Base-by-base conservation (phyloP, 2,888 invertebrate species). In the Eupithecia subumbrata region DNA sequence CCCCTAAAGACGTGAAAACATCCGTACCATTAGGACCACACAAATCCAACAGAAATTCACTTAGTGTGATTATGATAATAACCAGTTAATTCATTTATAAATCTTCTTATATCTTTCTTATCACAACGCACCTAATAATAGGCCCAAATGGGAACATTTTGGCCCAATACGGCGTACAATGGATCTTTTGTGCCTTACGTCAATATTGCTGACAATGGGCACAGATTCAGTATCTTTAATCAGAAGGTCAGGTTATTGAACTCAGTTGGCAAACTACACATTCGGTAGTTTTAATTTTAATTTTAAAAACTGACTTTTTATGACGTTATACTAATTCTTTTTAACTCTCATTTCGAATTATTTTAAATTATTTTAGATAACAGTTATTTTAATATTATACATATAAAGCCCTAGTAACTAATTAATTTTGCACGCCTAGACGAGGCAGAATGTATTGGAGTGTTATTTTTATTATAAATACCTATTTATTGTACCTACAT, bases 101-200 rank as follows among this genome's bases (percentile, higher is more conserved):
- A 25, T 60, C 60, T 18, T n/a, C 48, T 60, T 60, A 56, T 56
- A 12, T 60, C 60, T 25, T 60, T 67, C 68, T 68, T 68, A 43
- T 25, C 43, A 69, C 72, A 67, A 60, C 25, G 70, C 60, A 60
- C 60, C 22, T 63, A 63, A 63, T 71, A 71, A 69, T 68, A 48
- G 45, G 68, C 45, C 9, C 43, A 69, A 75, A 75, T 75, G 30
- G 72, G 40, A 52, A 69, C 71, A 71, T 71, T 75, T 34, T 60
- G 60, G 48, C 40, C 71, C 75, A 72, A 72, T 72, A 75, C 30
- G 52, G 60, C 68, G 34, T 64, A 75, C 64, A 75, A 75, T 64
- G 68, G 75, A 40, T n/a, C 75, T 72, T 69, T 75, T 75, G 75
- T 75, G 69, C 40, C n/a, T 64, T 40, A 30, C 72, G 75, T 75